phyloP scores from a whole-genome alignment of 2,113 vertebrate genomes.

The Dinomys branickii region DNA sequence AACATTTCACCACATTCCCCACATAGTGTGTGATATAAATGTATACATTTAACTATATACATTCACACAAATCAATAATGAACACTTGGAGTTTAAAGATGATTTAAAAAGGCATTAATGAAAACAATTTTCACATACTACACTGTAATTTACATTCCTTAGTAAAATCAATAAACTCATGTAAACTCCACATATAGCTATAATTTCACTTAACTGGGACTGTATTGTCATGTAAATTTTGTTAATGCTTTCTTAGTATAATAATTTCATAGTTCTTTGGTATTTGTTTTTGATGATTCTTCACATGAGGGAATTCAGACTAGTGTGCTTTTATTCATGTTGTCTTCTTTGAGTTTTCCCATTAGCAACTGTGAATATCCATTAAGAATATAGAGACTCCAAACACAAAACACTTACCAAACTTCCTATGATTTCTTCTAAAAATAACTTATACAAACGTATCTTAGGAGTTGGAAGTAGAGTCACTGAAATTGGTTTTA shows the following conservation, averaged over 20 bases:
- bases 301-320: neutral
- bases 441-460: neutral
- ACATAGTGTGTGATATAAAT: neutral
- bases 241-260: neutral
- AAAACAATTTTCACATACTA: neutral
- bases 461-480: neutral
- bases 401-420: neutral
- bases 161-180: neutral
- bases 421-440: neutral
- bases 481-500: neutral
- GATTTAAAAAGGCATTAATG: neutral
- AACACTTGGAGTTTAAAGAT: neutral
- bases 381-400: neutral
- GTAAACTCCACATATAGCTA: neutral
- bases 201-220: neutral
- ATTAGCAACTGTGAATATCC: neutral
- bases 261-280: neutral
- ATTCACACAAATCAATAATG: neutral
- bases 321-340: neutral
- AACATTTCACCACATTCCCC: neutral
- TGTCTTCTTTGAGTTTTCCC: neutral
- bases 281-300: conserved; percentile 11
- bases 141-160: neutral
- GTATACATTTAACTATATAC: neutral
- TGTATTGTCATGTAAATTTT: neutral